Percentiles rank a stretch among this genome's conserved stretches.
These are phyloP conservation scores for Hypolimnas misippus DNA, from an alignment of 2,888 invertebrate genomes.

Conservation along the genomic window DNA sequence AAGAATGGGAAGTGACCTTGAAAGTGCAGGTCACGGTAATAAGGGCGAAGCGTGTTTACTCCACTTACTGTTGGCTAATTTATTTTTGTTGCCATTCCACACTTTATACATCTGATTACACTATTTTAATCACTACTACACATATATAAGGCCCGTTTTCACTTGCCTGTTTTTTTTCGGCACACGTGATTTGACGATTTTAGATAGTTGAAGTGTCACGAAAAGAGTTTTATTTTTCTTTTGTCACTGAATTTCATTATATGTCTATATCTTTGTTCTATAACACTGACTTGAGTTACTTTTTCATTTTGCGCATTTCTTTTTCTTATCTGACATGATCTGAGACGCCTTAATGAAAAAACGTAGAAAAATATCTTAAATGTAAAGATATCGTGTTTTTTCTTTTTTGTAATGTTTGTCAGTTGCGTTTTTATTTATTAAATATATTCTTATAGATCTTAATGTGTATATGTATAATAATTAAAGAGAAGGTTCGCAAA, in stretches of 20 bases:
- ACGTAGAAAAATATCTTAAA: background rate
- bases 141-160: background rate
- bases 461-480: too few relatives aligned
- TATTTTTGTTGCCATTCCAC: conserved; percentile 34
- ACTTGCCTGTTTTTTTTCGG: background rate
- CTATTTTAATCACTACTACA: background rate
- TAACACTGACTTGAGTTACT: background rate
- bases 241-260: conserved; percentile 5
- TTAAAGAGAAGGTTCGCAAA: too few relatives aligned
- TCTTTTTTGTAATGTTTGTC: background rate
- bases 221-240: conserved; percentile 8
- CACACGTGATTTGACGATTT: conserved; percentile 2
- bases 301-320: background rate
- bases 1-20: conserved; percentile 50
- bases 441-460: too few relatives aligned
- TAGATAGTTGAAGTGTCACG: background rate
- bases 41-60: conserved; percentile 41
- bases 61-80: conserved; percentile 45
- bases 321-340: background rate
- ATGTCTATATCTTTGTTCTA: background rate
- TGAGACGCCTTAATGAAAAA: background rate
- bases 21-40: conserved; percentile 61
- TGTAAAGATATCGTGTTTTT: background rate
- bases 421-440: background rate
- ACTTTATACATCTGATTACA: background rate